Evolutionary conservation across 2,113 vertebrate genomes (phyloP).

Genomic region (Indri indri): DNA sequence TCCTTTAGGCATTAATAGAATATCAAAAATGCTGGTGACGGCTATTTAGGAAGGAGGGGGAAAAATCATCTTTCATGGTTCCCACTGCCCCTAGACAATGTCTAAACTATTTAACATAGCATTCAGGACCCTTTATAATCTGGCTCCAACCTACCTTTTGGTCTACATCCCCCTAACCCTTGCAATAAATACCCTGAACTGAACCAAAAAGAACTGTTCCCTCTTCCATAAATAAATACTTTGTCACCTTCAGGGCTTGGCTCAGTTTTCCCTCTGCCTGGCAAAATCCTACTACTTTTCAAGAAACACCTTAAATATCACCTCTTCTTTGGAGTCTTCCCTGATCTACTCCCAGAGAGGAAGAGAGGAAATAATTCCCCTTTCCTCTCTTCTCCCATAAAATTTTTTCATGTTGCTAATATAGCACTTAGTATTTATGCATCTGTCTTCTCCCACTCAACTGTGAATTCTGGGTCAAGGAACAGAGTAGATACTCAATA

Average conservation of each 20-base stretch:
- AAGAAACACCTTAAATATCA: neutral
- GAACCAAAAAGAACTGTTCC: neutral
- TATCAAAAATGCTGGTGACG: neutral
- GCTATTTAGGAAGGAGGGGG: neutral
- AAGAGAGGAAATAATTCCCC: neutral
- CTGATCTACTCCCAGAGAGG: neutral
- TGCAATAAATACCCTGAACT: neutral
- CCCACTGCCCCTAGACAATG: neutral
- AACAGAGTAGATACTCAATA: neutral
- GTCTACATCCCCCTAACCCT: neutral
- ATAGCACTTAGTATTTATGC: neutral
- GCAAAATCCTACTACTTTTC: constrained; percentile 14
- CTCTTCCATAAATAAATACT: neutral
- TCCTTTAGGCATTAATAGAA: neutral
- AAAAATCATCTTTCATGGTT: neutral
- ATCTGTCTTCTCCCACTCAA: neutral
- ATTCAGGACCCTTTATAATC: neutral
- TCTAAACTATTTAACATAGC: neutral
- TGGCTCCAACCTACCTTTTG: neutral
- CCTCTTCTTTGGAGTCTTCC: neutral
- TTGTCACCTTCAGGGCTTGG: neutral
- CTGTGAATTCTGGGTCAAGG: neutral
- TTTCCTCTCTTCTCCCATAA: neutral
- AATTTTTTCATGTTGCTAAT: neutral
- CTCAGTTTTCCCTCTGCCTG: neutral